Percentiles rank a stretch among this genome's conserved stretches.
phyloP scores from a whole-genome alignment of 2,888 invertebrate species.

The Muschampia plurimacula region DNA sequence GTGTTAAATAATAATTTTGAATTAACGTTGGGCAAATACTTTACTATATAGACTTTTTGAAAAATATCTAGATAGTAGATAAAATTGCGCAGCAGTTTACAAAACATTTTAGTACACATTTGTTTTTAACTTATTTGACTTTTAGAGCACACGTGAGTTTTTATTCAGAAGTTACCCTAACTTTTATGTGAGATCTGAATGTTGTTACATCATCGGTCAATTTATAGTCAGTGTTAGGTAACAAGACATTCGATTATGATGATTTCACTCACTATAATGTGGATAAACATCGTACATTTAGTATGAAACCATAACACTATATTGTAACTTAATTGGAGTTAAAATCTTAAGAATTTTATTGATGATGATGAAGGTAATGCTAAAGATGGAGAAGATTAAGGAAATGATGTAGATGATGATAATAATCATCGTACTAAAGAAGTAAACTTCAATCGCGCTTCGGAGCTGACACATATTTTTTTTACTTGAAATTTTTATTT shows the following conservation, averaged over 20 bases:
- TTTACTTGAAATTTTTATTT: too few species aligned
- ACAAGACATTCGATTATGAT: constrained; percentile 46
- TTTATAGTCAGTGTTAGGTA: constrained; percentile 50
- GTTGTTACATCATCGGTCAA: constrained; percentile 49
- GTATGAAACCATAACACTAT: background rate
- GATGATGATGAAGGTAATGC: too few species aligned
- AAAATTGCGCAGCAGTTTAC: background rate
- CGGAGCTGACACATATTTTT: too few species aligned
- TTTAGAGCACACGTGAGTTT: constrained; percentile 55
- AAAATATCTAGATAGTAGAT: background rate
- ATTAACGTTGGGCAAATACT: too few species aligned
- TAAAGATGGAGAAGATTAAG: too few species aligned
- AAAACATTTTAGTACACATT: constrained; percentile 46
- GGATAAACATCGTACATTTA: constrained; percentile 6
- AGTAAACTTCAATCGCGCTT: too few species aligned
- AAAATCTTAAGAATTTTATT: too few species aligned
- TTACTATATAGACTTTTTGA: too few species aligned
- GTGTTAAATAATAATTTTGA: too few species aligned
- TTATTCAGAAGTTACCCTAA: constrained; percentile 53
- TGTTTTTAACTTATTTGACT: constrained; percentile 46
- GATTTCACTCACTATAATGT: constrained; percentile 50
- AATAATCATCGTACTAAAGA: too few species aligned
- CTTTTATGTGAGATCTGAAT: constrained; percentile 44
- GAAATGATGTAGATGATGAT: too few species aligned
- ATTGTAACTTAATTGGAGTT: too few species aligned